Evolutionary conservation across 2,888 invertebrate species (phyloP).

Genomic region (Tetropium fuscum): DNA sequence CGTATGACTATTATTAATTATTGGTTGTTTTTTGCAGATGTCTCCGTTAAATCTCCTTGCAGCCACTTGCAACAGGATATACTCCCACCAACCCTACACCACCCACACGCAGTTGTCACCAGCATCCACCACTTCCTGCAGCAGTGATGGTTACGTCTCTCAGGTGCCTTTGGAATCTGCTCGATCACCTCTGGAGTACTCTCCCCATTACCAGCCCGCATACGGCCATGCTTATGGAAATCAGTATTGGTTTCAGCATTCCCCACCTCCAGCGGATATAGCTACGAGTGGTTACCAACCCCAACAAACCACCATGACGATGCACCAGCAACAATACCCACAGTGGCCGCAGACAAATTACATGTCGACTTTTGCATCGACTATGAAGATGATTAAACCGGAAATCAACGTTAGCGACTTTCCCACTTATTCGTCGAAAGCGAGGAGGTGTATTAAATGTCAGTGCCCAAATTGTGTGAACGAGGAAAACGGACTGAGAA

Average conservation of each 20-base stretch:
- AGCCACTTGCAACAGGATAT: constrained; percentile 60
- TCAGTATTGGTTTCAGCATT: constrained; percentile 63
- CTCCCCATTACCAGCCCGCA: constrained; percentile 60
- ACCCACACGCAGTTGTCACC: constrained; percentile 58
- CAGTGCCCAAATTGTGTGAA: constrained; percentile 85
- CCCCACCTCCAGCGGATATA: constrained; percentile 62
- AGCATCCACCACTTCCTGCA: constrained; percentile 60
- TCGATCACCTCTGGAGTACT: constrained; percentile 59
- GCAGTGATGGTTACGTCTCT: constrained; percentile 60
- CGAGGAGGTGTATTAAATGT: constrained; percentile 81
- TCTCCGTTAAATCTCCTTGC: constrained; percentile 61
- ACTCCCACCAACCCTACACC: constrained; percentile 54
- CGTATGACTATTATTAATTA: neutral
- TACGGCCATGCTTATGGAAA: constrained; percentile 54
- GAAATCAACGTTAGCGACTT: constrained; percentile 60
- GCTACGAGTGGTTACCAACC: constrained; percentile 63
- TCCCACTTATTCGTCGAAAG: constrained; percentile 64
- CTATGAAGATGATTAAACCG: constrained; percentile 64
- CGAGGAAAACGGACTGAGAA: constrained; percentile 83
- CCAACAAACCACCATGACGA: constrained; percentile 66
- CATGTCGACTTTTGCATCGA: constrained; percentile 58
- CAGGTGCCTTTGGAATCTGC: constrained; percentile 59
- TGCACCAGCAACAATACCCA: constrained; percentile 66
- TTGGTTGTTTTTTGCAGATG: constrained; percentile 57
- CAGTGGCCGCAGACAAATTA: constrained; percentile 67